phyloP scores from a whole-genome alignment of 2,113 vertebrate genomes.

The Toxostoma redivivum region DNA sequence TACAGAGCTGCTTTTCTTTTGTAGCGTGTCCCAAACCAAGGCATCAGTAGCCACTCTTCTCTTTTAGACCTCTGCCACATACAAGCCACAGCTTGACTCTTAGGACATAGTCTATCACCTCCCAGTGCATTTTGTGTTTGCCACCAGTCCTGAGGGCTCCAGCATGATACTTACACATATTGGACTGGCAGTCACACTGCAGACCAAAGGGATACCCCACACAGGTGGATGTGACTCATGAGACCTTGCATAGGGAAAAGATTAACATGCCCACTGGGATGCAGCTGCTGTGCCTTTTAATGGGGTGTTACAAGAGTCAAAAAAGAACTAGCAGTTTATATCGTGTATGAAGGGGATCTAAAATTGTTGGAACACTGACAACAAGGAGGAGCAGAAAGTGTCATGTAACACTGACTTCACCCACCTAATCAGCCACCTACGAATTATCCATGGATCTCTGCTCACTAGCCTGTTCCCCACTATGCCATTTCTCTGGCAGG shows the following conservation, averaged over 20 bases:
- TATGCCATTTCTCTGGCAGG: not conserved
- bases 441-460: not conserved
- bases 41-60: not conserved
- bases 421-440: not conserved
- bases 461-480: not conserved
- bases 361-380: not conserved
- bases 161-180: fast-evolving
- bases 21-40: not conserved
- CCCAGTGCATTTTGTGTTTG: not conserved
- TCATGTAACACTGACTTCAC: not conserved
- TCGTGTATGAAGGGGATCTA: not conserved
- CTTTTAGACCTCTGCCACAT: not conserved
- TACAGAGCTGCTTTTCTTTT: not conserved
- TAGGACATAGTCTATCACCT: not conserved
- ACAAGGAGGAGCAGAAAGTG: not conserved
- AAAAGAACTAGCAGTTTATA: not conserved
- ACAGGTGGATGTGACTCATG: not conserved
- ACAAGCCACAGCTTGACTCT: not conserved
- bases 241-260: not conserved
- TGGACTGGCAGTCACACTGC: not conserved
- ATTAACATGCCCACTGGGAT: not conserved
- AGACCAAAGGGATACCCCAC: not conserved
- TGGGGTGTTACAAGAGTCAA: not conserved
- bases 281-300: not conserved
- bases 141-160: not conserved